These are phyloP conservation scores for Platycheirus albimanus DNA, from an alignment of 2,888 invertebrate species.

Conservation along the genomic window DNA sequence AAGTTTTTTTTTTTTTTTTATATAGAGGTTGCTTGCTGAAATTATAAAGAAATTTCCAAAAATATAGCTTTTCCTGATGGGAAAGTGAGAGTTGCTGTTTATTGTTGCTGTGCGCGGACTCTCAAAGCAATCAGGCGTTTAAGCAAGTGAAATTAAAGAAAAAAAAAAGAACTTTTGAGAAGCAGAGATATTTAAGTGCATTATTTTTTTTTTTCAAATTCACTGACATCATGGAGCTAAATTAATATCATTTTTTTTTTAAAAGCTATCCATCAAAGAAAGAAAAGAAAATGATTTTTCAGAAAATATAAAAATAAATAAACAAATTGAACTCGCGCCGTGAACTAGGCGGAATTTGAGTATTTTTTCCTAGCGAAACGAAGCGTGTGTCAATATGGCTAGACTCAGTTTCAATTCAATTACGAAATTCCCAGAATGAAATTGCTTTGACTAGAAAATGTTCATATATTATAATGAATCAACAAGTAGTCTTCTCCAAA, in stretches of 20 bases:
- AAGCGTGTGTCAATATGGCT: constrained; percentile 3
- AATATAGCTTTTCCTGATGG: background rate
- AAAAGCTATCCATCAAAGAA: constrained; percentile 8
- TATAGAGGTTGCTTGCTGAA: background rate
- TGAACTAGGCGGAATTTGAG: background rate
- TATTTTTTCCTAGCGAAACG: background rate
- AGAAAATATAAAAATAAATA: constrained; percentile 13
- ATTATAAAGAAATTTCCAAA: background rate
- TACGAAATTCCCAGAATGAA: background rate
- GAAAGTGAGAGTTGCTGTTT: constrained; percentile 13
- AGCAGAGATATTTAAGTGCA: background rate
- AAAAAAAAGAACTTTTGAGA: background rate
- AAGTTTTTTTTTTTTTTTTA: no score
- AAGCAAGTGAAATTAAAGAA: no score
- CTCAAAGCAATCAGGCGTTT: background rate
- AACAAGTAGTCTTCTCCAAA: constrained; percentile 9
- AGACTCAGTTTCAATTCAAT: constrained; percentile 10
- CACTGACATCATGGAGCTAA: constrained; percentile 11
- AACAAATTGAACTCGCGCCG: no score
- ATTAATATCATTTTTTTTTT: background rate
- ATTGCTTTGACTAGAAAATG: background rate
- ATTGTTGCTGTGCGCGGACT: background rate
- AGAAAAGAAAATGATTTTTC: background rate
- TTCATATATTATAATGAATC: background rate
- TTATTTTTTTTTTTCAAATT: background rate